Percentiles rank a stretch among this genome's conserved stretches.
These are phyloP conservation scores for Coenobita brevimanus DNA, from an alignment of 1,140 invertebrate species.

Conservation along the genomic window DNA sequence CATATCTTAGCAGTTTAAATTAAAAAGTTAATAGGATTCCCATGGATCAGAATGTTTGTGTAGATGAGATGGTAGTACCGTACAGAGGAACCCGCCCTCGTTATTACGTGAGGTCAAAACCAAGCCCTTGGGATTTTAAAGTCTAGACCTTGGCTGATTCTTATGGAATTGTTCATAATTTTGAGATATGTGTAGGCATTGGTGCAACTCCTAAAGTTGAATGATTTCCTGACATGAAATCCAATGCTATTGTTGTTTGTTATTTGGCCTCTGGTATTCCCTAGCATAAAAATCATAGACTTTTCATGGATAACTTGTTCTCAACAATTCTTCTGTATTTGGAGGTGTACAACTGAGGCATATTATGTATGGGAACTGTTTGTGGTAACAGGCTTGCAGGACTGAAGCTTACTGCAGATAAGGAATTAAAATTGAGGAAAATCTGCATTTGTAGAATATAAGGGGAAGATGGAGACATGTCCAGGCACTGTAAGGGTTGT, in stretches of 20 bases:
- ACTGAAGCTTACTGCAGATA: slow-evolving; percentile 29
- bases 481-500: slow-evolving; percentile 33
- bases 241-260: slow-evolving; percentile 36
- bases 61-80: neutral
- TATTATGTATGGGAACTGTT: slow-evolving; percentile 50
- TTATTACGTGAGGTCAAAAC: neutral
- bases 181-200: no score
- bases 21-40: neutral
- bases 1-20: neutral
- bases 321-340: slow-evolving; percentile 48
- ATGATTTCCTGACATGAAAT: slow-evolving; percentile 42
- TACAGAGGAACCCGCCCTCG: neutral
- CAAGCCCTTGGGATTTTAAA: slow-evolving; percentile 7
- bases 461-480: slow-evolving; percentile 37
- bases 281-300: slow-evolving; percentile 27
- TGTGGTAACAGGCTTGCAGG: slow-evolving; percentile 31
- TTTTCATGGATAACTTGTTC: slow-evolving; percentile 45
- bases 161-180: no score
- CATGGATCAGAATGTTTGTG: neutral
- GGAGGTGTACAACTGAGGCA: slow-evolving; percentile 43
- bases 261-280: slow-evolving; percentile 40
- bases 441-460: slow-evolving; percentile 55
- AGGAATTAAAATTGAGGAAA: slow-evolving; percentile 44
- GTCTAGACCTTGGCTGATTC: slow-evolving; percentile 1
- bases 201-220: no score